Evolutionary conservation across 2,888 invertebrate species (phyloP), one percentile per base, ranked within the genome.

Genomic region (Asteroscopus sphinx): DNA sequence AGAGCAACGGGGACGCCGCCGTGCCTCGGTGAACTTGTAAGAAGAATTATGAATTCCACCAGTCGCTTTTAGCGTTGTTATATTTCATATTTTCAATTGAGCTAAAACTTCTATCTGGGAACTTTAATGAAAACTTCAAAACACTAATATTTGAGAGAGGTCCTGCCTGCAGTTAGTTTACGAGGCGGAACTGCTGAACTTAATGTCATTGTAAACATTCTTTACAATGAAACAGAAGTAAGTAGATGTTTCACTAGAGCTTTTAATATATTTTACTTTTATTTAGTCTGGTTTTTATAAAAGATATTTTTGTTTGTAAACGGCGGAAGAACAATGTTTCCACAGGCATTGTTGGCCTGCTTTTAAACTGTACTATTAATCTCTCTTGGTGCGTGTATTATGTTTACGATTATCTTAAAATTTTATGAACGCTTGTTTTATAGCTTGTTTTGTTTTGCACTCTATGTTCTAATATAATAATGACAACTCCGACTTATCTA

Each of bases 11-110:
- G 71, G 70, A 67, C 68, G 69, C 75, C 68, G 69, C 75, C 72
- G 75, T 68, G 81, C 77, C 79, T 79, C 79, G 77, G 68, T 81
- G 75, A 84, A 86, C 81, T 84, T 84, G 73, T 75, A 78, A 78
- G 76, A 82, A 83, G 83, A 87, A 86, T 88, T 88, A 85, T 86
- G 83, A 85, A 87, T 88, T 86, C 85, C 81, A 79, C 74, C 79
- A 81, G 79, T 79, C 78, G 80, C 71, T 71, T 76, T 72, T 81
- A 79, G 80, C 70, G 76, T 76, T 77, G 77, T 82, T 80, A 84
- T 86, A 84, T 86, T 88, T 83, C 80, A 83, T 76, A 78, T 73
- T 80, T 74, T 74, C 71, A 79, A 74, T 73, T 65, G 64, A 68
- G 74, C 60, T 60, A 61, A 75, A 75, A 67, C 63, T 74, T 69